These are phyloP conservation scores for Strigamia maritima DNA, from an alignment of 2,888 invertebrate genomes.

Conservation along the genomic window DNA sequence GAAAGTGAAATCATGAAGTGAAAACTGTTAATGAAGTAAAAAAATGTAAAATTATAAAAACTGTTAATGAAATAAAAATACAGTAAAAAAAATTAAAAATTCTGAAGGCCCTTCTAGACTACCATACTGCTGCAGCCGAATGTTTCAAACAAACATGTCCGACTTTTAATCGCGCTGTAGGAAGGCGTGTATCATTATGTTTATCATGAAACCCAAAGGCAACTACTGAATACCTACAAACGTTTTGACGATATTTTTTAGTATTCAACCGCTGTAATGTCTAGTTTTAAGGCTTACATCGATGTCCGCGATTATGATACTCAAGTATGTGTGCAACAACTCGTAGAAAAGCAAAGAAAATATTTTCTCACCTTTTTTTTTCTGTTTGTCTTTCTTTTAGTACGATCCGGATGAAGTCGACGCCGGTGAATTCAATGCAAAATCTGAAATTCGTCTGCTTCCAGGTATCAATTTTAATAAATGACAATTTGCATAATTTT, in stretches of 20 bases:
- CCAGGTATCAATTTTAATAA: slow-evolving; percentile 53
- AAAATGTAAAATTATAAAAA: too few species aligned
- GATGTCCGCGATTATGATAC: slow-evolving; percentile 54
- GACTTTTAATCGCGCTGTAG: not conserved
- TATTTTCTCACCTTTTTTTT: not conserved
- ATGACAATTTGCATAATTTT: not conserved
- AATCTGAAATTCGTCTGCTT: slow-evolving; percentile 56
- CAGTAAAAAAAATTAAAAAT: too few species aligned
- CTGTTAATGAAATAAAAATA: too few species aligned
- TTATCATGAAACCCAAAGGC: not conserved
- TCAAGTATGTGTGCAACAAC: slow-evolving; percentile 53
- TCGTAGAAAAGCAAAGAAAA: not conserved
- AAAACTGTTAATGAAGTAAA: too few species aligned
- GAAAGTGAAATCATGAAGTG: too few species aligned
- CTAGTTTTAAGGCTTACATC: slow-evolving; percentile 56
- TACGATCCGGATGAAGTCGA: slow-evolving; percentile 34
- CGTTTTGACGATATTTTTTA: not conserved
- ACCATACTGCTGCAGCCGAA: not conserved
- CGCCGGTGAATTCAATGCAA: slow-evolving; percentile 27
- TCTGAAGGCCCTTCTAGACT: too few species aligned
- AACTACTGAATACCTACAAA: not conserved
- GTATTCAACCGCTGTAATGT: slow-evolving; percentile 51
- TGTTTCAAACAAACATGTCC: not conserved
- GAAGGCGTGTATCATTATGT: not conserved
- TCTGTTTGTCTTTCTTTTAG: not conserved